Conservation (phyloP, 1,140 invertebrate genomes). For the Ganaspis sp. region DNA sequence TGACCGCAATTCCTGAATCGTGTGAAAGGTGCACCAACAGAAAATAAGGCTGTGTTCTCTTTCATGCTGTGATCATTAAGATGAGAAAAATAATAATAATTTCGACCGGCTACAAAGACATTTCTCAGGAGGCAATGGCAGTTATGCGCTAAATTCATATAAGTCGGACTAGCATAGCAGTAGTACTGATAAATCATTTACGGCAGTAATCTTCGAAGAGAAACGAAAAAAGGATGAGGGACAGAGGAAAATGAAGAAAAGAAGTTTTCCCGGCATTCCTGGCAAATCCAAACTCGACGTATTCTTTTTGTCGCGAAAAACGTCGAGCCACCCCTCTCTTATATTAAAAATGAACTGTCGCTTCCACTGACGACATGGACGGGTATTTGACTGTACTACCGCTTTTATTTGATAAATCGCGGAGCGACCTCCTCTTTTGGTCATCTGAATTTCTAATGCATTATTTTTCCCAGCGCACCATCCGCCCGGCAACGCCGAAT, state of each 20-base stretch:
- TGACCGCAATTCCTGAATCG: neutral
- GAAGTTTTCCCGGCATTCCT: slow-evolving; percentile 18
- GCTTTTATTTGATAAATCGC: slow-evolving; percentile 74
- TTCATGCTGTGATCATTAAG: slow-evolving; percentile 37
- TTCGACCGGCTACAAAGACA: slow-evolving; percentile 41
- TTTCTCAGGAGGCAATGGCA: slow-evolving; percentile 26
- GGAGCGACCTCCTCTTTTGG: slow-evolving; percentile 62
- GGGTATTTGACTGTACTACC: slow-evolving; percentile 71
- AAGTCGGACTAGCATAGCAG: slow-evolving; percentile 30
- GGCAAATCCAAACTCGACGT: slow-evolving; percentile 43
- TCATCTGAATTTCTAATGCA: slow-evolving; percentile 75
- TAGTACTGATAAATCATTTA: slow-evolving; percentile 59
- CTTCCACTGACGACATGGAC: slow-evolving; percentile 69
- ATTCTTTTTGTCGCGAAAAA: slow-evolving; percentile 64
- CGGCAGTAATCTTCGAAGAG: slow-evolving; percentile 53
- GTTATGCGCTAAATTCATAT: slow-evolving; percentile 40
- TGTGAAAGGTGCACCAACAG: neutral
- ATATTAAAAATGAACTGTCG: slow-evolving; percentile 75
- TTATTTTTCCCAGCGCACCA: slow-evolving; percentile 61
- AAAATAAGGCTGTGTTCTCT: neutral
- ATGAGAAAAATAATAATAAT: slow-evolving; percentile 43
- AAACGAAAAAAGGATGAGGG: slow-evolving; percentile 30
- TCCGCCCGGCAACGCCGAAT: slow-evolving; percentile 49
- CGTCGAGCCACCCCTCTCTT: slow-evolving; percentile 53
- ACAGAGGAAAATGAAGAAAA: slow-evolving; percentile 11